These are phyloP conservation scores for Sebastes matsubarae DNA, from an alignment of 2,797 vertebrate species.

Conservation along the genomic window DNA sequence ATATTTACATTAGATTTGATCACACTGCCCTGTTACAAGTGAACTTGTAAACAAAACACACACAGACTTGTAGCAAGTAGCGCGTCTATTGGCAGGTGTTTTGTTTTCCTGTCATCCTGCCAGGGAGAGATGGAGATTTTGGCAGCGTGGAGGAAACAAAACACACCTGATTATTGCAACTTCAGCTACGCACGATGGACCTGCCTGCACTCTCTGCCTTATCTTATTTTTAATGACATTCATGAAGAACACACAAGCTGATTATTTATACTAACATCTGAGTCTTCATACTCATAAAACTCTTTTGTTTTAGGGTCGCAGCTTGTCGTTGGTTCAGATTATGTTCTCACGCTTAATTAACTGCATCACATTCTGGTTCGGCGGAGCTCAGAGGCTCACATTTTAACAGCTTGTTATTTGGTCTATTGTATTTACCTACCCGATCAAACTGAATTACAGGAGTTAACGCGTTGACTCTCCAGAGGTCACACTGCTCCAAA, in stretches of 20 bases:
- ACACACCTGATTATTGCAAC: background rate
- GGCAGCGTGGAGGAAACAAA: background rate
- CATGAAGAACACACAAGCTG: background rate
- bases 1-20: background rate
- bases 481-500: conserved; percentile 27
- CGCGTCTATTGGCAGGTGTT: background rate
- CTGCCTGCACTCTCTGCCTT: background rate
- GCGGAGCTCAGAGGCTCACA: background rate
- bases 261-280: conserved; percentile 1
- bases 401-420: background rate
- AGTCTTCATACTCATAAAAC: background rate
- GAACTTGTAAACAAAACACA: conserved; percentile 8
- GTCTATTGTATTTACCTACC: background rate
- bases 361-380: background rate
- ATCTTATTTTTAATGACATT: conserved; percentile 11
- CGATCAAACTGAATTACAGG: conserved; percentile 24
- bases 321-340: background rate
- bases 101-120: background rate
- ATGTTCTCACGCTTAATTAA: background rate
- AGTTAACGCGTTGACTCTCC: background rate
- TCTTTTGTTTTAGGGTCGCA: background rate
- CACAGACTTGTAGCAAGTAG: background rate
- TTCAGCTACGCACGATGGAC: background rate
- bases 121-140: background rate
- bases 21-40: background rate